phyloP scores from a whole-genome alignment of 2,888 invertebrate genomes.

The Acanthosepion esculentum region DNA sequence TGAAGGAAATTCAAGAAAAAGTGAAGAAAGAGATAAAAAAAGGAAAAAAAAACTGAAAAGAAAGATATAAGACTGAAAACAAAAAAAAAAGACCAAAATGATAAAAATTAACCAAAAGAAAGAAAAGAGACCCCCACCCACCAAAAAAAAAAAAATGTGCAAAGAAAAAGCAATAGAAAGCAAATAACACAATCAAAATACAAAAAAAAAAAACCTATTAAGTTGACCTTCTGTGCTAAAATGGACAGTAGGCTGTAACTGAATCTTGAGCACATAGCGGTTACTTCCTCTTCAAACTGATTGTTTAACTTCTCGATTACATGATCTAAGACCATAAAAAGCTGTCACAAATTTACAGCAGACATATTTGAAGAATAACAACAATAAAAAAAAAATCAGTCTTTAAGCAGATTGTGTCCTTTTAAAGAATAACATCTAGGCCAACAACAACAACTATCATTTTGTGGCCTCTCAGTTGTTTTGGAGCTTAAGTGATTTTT shows the following conservation, averaged over 20 bases:
- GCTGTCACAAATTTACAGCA: neutral
- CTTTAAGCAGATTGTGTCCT: neutral
- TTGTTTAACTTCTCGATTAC: neutral
- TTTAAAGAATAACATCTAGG: neutral
- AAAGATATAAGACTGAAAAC: too few relatives aligned
- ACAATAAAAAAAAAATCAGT: neutral
- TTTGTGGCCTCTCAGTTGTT: neutral
- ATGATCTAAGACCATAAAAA: neutral
- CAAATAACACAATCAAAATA: neutral
- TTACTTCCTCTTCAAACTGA: neutral
- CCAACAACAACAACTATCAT: neutral
- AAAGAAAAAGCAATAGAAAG: neutral
- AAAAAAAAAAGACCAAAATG: too few relatives aligned
- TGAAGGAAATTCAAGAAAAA: neutral
- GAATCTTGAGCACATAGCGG: neutral
- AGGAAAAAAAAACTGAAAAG: neutral
- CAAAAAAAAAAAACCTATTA: neutral
- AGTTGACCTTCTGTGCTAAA: neutral
- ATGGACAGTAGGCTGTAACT: neutral
- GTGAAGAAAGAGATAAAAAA: neutral
- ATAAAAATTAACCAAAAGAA: too few relatives aligned
- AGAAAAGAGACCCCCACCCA: too few relatives aligned
- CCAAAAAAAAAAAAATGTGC: too few relatives aligned
- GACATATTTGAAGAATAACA: neutral
- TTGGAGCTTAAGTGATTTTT: conserved; percentile 13